Evolutionary conservation across 2,113 vertebrate genomes (phyloP).

Genomic region (Microcebus tavaratra): DNA sequence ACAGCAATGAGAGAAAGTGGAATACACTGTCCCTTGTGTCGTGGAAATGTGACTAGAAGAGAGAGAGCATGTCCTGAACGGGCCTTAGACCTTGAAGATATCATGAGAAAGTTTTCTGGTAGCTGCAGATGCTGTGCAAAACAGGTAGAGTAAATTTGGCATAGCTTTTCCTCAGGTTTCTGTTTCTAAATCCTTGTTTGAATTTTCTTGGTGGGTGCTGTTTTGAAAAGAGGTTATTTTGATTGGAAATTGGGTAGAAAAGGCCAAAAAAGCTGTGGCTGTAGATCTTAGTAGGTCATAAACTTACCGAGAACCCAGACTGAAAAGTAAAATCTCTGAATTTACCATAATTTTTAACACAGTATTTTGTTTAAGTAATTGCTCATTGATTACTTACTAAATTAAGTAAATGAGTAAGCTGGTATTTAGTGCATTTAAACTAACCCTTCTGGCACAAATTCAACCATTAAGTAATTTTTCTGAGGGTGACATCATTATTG

Average conservation of each 20-base stretch:
- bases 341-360: constrained; percentile 1
- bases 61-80: constrained; percentile 86
- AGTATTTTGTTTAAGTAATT: constrained; percentile 14
- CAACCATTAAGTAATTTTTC: not conserved
- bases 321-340: not conserved
- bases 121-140: constrained; percentile 88
- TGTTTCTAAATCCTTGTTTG: not conserved
- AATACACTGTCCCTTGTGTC: constrained; percentile 89
- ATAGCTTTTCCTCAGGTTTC: constrained; percentile 35
- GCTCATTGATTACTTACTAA: not conserved
- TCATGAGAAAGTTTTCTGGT: constrained; percentile 86
- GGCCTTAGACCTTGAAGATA: constrained; percentile 86
- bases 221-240: constrained; percentile 54
- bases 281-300: not conserved
- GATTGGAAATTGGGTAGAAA: constrained; percentile 34
- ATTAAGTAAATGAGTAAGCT: constrained; percentile 26
- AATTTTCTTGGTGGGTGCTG: not conserved
- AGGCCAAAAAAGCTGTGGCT: not conserved
- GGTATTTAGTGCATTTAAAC: not conserved
- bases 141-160: constrained; percentile 84
- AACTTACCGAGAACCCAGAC: not conserved
- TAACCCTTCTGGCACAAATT: not conserved
- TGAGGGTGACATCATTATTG: not conserved
- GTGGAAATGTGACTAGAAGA: constrained; percentile 85
- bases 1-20: constrained; percentile 88